Conservation (phyloP, 2,797 vertebrate species). For the Enteromius thamalakanensis region DNA sequence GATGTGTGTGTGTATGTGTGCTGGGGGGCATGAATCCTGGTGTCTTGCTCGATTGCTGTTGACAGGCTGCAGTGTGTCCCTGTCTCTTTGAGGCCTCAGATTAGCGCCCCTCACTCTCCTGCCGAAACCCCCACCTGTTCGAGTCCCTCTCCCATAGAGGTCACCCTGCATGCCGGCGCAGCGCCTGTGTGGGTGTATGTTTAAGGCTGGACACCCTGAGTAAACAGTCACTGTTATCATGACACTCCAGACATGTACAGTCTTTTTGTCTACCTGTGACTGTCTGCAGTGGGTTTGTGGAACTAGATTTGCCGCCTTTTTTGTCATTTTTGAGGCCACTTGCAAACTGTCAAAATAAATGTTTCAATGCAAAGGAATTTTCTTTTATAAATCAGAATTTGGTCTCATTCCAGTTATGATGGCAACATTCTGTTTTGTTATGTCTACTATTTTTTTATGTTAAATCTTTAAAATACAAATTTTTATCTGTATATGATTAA, state of each 20-base stretch:
- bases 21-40: slow-evolving; percentile 50
- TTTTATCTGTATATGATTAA: neutral
- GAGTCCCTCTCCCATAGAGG: slow-evolving; percentile 83
- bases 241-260: slow-evolving; percentile 17
- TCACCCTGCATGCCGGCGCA: slow-evolving; percentile 63
- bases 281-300: neutral
- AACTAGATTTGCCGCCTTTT: neutral
- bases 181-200: slow-evolving; percentile 27
- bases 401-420: neutral
- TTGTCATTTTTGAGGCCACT: neutral
- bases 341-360: neutral
- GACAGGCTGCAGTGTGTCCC: slow-evolving; percentile 84
- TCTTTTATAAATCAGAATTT: neutral
- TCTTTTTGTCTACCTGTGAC: slow-evolving; percentile 5
- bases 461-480: neutral
- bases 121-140: slow-evolving; percentile 86
- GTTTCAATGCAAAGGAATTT: no score
- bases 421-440: neutral
- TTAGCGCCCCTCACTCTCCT: slow-evolving; percentile 79
- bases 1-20: slow-evolving; percentile 51
- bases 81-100: slow-evolving; percentile 73
- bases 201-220: slow-evolving; percentile 37
- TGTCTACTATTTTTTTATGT: neutral
- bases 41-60: slow-evolving; percentile 79
- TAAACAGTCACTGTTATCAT: slow-evolving; percentile 32